Evolutionary conservation across 2,888 invertebrate genomes (phyloP).

Genomic region (Caradrina kadenii): DNA sequence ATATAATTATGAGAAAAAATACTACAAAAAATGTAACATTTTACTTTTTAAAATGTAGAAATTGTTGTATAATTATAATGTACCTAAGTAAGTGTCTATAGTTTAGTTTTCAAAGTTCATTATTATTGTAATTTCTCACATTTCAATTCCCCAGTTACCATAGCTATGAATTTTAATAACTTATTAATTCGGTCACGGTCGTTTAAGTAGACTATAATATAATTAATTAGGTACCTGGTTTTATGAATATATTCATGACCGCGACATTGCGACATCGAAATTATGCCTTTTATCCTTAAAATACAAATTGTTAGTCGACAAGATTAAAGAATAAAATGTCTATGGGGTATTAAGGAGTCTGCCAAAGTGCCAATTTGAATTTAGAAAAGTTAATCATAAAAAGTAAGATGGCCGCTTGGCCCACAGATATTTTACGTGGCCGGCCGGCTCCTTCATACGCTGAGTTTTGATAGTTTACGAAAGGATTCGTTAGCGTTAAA

Average conservation of each 20-base stretch:
- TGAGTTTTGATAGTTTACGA: slow-evolving; percentile 37
- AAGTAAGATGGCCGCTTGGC: slow-evolving; percentile 12
- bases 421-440: background rate
- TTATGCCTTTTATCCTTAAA: slow-evolving; percentile 56
- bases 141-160: slow-evolving; percentile 56
- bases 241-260: slow-evolving; percentile 54
- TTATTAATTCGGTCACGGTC: slow-evolving; percentile 47
- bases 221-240: slow-evolving; percentile 55
- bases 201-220: slow-evolving; percentile 48
- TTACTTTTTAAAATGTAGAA: slow-evolving; percentile 22
- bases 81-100: slow-evolving; percentile 29
- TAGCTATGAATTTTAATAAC: slow-evolving; percentile 54
- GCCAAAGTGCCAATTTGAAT: slow-evolving; percentile 9
- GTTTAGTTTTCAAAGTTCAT: slow-evolving; percentile 45
- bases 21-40: slow-evolving; percentile 34
- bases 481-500: slow-evolving; percentile 24
- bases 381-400: background rate
- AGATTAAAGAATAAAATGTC: slow-evolving; percentile 15
- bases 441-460: slow-evolving; percentile 33
- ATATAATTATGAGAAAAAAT: slow-evolving; percentile 18
- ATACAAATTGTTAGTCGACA: slow-evolving; percentile 16
- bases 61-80: slow-evolving; percentile 50
- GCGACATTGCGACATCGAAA: slow-evolving; percentile 59
- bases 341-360: slow-evolving; percentile 29
- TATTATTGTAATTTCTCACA: slow-evolving; percentile 44